These are phyloP conservation scores for Darevskia nairensis DNA, from an alignment of 2,797 vertebrate genomes.

Conservation along the genomic window DNA sequence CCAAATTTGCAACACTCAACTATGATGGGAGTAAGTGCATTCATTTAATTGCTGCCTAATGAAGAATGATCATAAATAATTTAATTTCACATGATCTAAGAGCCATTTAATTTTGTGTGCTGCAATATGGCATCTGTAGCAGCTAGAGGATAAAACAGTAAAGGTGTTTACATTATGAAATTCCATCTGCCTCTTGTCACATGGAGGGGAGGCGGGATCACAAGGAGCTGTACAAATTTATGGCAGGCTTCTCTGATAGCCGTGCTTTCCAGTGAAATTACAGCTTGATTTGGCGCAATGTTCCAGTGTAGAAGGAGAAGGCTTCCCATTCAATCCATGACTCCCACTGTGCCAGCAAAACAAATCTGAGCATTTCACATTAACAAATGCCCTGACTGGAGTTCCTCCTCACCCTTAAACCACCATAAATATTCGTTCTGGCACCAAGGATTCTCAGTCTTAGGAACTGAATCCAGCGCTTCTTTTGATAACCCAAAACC, in stretches of 20 bases:
- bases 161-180: slow-evolving; percentile 47
- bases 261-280: slow-evolving; percentile 31
- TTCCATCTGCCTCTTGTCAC: slow-evolving; percentile 49
- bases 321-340: neutral
- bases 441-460: neutral
- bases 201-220: slow-evolving; percentile 36
- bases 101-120: slow-evolving; percentile 39
- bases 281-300: neutral
- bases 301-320: neutral
- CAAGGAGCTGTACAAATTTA: slow-evolving; percentile 39
- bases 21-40: slow-evolving; percentile 93
- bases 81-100: slow-evolving; percentile 38
- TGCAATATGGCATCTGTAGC: slow-evolving; percentile 31
- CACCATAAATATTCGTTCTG: slow-evolving; percentile 3
- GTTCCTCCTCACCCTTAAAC: neutral
- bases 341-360: neutral
- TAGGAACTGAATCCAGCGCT: neutral
- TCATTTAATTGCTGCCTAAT: slow-evolving; percentile 21
- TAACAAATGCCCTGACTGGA: neutral
- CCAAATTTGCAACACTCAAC: slow-evolving; percentile 94
- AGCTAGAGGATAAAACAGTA: slow-evolving; percentile 49
- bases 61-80: slow-evolving; percentile 30
- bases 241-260: slow-evolving; percentile 34
- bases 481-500: neutral
- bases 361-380: neutral